Evolutionary conservation across 2,888 invertebrate species (phyloP), one percentile per base, ranked within the genome.

Genomic region (Polydrusus tereticollis): DNA sequence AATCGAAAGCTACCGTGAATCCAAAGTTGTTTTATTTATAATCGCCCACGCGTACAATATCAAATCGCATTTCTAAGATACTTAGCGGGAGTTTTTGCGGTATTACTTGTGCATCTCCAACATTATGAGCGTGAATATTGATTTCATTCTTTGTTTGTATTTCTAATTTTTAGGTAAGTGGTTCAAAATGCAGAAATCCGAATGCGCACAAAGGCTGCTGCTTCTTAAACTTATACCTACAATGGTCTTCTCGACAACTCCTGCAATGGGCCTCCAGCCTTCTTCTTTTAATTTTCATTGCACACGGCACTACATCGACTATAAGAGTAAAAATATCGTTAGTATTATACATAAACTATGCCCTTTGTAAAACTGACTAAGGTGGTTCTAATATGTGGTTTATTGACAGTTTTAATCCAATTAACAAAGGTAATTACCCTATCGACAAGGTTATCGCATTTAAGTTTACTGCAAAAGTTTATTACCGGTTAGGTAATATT

Each of bases 1-100:
- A 70, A 70, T 64, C 70, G 70, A 70, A 64, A 65, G 65, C 70
- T 70, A 70, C 70, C 64, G 70, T 65, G 64, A 70, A 70, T 70
- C 59, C 50, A 70, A 70, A 70, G 70, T 64, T 59, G 50, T 59
- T 50, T 70, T 70, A 70, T 70, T 70, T 70, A 70, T 18, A 43
- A 50, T 57, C 64, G 65, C 64, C 70, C 70, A 70, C 70, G 70
- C 70, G 70, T 70, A 59, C 38, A 70, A 70, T 70, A 70, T 70
- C 70, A 65, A 65, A 64, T 70, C 62, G 60, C 68, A 52, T 21
- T 68, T 50, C 43, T 38, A 29, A 60, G 26, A 52, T 52, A 59
- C 62, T 43, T 52, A 68, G 45, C 63, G 57, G 69, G 69, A 69
- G 69, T 69, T 69, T 69, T 69, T 43, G 63, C 69, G 18, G 43